These are phyloP conservation scores for Arothron firmamentum DNA, from an alignment of 2,113 vertebrate genomes.

Conservation along the genomic window DNA sequence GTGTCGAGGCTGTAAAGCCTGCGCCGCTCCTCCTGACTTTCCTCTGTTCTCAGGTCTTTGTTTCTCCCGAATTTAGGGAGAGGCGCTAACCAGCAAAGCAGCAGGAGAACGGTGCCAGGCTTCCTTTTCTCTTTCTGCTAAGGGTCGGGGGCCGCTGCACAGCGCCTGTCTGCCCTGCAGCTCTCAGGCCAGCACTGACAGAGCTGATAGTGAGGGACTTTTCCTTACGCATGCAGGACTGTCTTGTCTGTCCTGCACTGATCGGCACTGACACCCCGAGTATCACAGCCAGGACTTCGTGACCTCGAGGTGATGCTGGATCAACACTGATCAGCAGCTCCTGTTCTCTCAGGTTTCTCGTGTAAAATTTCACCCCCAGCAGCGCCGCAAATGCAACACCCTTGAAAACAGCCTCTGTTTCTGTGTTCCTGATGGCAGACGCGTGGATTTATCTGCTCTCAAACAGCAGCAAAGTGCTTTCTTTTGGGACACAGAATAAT, in stretches of 20 bases:
- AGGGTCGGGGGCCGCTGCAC: neutral
- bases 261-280: constrained; percentile 11
- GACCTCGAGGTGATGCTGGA: constrained; percentile 6
- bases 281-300: neutral
- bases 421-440: neutral
- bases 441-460: too few species aligned
- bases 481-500: too few species aligned
- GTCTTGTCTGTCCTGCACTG: neutral
- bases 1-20: constrained; percentile 10
- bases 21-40: neutral
- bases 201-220: constrained; percentile 6
- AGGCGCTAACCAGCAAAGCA: neutral
- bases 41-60: neutral
- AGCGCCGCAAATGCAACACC: neutral
- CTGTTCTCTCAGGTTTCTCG: neutral
- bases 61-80: neutral
- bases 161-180: neutral
- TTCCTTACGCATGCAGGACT: constrained; percentile 6
- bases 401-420: neutral
- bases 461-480: too few species aligned
- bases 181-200: neutral
- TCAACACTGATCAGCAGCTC: constrained; percentile 17
- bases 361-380: neutral
- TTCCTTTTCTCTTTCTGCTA: neutral
- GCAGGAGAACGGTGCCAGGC: neutral